Evolutionary conservation across 2,888 invertebrate species (phyloP), one percentile per base, ranked within the genome.

Genomic region (Globia sparganii): DNA sequence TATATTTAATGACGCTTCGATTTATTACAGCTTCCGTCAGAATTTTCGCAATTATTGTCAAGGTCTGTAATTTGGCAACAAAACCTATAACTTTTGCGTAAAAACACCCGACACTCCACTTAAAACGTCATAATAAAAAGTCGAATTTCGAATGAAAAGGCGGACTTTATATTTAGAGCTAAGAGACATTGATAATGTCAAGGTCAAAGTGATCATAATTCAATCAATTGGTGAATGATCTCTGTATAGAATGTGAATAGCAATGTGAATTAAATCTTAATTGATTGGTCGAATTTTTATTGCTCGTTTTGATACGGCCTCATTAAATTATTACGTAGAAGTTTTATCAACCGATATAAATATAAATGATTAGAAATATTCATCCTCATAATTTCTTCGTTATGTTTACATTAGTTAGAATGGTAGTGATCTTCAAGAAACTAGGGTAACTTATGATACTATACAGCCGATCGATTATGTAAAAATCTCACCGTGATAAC

Each of bases 141-240:
- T 58, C 13, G 13, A 68, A 59, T 46, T 61, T 61, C 18, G 34
- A 61, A 56, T 56, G 11, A 46, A 56, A 34, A 21, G 25, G 21
- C 13, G 13, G 37, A 15, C n/a, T 66, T 71, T 49, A 62, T 68
- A 76, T 78, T 75, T 43, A 61, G 21, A 56, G 75, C 80, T 73
- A 61, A 53, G n/a, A 74, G 62, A 72, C 73, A 75, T 69, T 81
- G 77, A 13, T 85, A 88, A 89, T 89, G 87, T 88, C 89, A 88
- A 49, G 88, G 87, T 82, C 88, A 87, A 81, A 83, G 64, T 62
- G 21, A 80, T 84, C 72, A 68, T 78, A 75, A 82, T 70, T 72
- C 56, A 72, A 82, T 86, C 70, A 81, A 80, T 85, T 78, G 65
- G 62, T 78, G 66, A 80, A 70, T 82, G 77, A 77, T 77, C 53